phyloP scores from a whole-genome alignment of 2,888 invertebrate genomes.

The Tribolium freemani region DNA sequence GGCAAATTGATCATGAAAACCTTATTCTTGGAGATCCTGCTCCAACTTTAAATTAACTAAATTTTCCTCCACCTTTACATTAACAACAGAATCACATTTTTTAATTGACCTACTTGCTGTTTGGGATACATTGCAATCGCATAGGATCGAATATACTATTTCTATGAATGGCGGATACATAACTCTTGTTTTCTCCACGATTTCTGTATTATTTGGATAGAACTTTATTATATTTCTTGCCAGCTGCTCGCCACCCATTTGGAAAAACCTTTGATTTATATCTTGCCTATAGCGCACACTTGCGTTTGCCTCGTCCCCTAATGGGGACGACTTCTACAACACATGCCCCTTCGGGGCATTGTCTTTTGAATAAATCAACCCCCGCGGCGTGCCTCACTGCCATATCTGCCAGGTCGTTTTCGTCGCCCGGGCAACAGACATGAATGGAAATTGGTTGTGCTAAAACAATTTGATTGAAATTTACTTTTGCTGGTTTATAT shows the following conservation, averaged over 20 bases:
- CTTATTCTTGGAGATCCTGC: slow-evolving; percentile 7
- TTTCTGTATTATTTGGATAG: background rate
- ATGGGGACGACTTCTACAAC: background rate
- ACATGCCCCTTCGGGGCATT: background rate
- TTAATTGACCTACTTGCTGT: slow-evolving; percentile 17
- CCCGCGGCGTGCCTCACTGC: background rate
- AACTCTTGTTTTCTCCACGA: slow-evolving; percentile 12
- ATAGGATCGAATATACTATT: background rate
- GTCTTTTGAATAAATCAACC: background rate
- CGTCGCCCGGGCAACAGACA: background rate
- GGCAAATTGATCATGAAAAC: slow-evolving; percentile 15
- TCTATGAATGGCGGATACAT: slow-evolving; percentile 11
- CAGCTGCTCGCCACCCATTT: slow-evolving; percentile 1
- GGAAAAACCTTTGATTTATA: background rate
- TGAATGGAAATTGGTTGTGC: too few relatives aligned
- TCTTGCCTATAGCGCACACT: background rate
- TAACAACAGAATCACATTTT: slow-evolving; percentile 11
- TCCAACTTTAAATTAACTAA: slow-evolving; percentile 16
- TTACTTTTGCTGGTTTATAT: slow-evolving; percentile 17
- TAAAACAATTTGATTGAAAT: background rate
- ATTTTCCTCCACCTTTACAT: slow-evolving; percentile 7
- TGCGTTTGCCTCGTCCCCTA: background rate
- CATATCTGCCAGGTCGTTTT: background rate
- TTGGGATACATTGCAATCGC: slow-evolving; percentile 8
- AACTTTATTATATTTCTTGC: slow-evolving; percentile 7